Evolutionary conservation across 2,888 invertebrate genomes (phyloP), one percentile per base, ranked within the genome.

Genomic region (Dasypolia templi): DNA sequence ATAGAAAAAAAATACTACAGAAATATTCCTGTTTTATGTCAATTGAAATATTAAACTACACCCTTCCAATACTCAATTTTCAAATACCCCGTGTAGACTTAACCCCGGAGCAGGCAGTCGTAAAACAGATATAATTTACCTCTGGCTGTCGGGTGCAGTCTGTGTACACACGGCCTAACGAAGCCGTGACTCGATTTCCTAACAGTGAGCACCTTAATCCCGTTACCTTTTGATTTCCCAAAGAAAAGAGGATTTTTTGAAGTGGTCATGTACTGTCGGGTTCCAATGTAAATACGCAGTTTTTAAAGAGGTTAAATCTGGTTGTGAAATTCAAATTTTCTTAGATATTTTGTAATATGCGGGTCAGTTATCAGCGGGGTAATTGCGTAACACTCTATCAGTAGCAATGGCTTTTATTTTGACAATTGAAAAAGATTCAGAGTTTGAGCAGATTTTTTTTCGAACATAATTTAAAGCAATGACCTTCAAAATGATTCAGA

Each of bases 131-230:
- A 81, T 73, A 79, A 76, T 69, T 72, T 76, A 80, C 71, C 71
- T 69, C 70, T 66, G 76, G 66, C 82, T 80, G 83, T 65, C 82
- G 61, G 68, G 55, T 74, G 82, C 81, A 81, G 74, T 39, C 86
- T 77, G 84, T 92, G 90, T 91, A 89, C 87, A 88, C 89, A 65
- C 81, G 77, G 83, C 82, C 88, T 93, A 92, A 93, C 92, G 93
- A 93, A 92, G 91, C 78, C 89, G 89, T 91, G 91, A 91, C 89
- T 89, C 81, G 91, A 91, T 90, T 91, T 78, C 84, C 83, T 73
- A 86, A 81, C 87, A 84, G 85, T 79, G 89, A 84, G 80, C 85
- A 81, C 84, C 88, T 79, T 89, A 89, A 91, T 89, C 74, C 77
- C 63, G 81, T 90, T 89, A 91, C 75, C 59, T 58, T 86, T 85